These are phyloP conservation scores for Stylophora pistillata DNA, from an alignment of 64 coral and sea anemone genomes.

Conservation along the genomic window DNA sequence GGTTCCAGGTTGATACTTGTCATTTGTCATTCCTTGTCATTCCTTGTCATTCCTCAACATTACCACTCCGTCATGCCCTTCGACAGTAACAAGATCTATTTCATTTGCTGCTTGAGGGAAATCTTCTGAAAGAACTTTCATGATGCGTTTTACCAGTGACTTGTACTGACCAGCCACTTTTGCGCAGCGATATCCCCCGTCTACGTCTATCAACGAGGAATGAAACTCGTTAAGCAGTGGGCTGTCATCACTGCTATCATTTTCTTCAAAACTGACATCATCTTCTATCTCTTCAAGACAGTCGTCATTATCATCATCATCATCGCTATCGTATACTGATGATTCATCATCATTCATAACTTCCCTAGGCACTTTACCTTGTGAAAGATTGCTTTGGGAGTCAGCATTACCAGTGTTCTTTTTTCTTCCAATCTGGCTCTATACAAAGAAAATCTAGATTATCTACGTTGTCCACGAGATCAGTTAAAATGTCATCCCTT, in stretches of 20 bases:
- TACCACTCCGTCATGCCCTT: slow-evolving; percentile 1
- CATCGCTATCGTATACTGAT: not conserved
- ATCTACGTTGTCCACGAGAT: not conserved
- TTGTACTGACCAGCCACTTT: slow-evolving; percentile 11
- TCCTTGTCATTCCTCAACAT: too few species aligned
- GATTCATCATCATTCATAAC: not conserved
- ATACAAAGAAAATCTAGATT: not conserved
- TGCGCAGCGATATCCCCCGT: slow-evolving; percentile 8
- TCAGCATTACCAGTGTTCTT: too few species aligned
- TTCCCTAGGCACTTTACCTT: too few species aligned
- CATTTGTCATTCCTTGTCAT: too few species aligned
- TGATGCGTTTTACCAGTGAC: not conserved
- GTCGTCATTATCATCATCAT: not conserved
- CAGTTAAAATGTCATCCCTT: slow-evolving; percentile 4
- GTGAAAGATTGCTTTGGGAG: too few species aligned
- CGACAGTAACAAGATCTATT: slow-evolving; percentile 12
- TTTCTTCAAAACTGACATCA: not conserved
- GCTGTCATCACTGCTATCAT: not conserved
- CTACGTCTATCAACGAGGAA: slow-evolving; percentile 9
- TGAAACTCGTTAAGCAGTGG: slow-evolving; percentile 7
- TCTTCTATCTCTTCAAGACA: too few species aligned
- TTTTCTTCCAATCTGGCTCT: not conserved
- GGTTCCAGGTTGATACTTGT: slow-evolving; percentile 26
- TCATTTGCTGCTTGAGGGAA: not conserved
- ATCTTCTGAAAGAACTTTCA: not conserved